These are phyloP conservation scores for Pseudorhombus dupliciocellatus DNA, from an alignment of 2,113 vertebrate species.

Conservation along the genomic window DNA sequence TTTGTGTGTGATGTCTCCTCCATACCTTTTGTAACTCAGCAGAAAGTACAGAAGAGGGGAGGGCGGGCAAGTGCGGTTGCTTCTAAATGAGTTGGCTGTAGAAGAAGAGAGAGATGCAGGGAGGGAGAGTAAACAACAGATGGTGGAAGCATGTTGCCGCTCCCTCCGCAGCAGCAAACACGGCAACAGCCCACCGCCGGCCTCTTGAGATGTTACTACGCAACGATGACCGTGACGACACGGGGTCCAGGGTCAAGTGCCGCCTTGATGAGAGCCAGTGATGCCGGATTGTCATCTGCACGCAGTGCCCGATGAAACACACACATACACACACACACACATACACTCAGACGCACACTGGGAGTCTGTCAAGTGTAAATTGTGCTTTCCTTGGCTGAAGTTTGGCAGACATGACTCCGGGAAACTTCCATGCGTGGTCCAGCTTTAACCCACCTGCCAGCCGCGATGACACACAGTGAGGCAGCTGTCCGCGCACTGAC, in stretches of 20 bases:
- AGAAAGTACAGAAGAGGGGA: slow-evolving; percentile 23
- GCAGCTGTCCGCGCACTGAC: slow-evolving; percentile 55
- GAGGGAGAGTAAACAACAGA: slow-evolving; percentile 76
- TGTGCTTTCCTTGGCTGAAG: slow-evolving; percentile 39
- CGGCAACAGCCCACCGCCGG: slow-evolving; percentile 42
- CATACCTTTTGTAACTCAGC: slow-evolving; percentile 30
- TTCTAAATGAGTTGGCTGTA: slow-evolving; percentile 52
- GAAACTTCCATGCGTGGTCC: slow-evolving; percentile 55
- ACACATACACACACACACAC: slow-evolving; percentile 14
- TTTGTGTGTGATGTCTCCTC: neutral
- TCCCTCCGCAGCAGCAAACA: slow-evolving; percentile 53
- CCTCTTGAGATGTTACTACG: slow-evolving; percentile 57
- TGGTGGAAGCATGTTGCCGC: slow-evolving; percentile 69
- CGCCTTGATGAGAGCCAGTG: slow-evolving; percentile 46
- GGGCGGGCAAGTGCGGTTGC: slow-evolving; percentile 7
- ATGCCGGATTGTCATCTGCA: slow-evolving; percentile 55
- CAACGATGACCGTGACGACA: slow-evolving; percentile 56
- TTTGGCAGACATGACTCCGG: slow-evolving; percentile 26
- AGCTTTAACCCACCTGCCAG: slow-evolving; percentile 62
- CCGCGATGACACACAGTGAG: slow-evolving; percentile 51
- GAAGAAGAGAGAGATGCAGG: slow-evolving; percentile 41
- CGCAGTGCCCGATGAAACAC: slow-evolving; percentile 30
- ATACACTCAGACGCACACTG: slow-evolving; percentile 9
- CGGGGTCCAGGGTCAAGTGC: slow-evolving; percentile 62
- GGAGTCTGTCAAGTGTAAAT: slow-evolving; percentile 29